Conservation (phyloP, 2,113 vertebrate genomes). For the Synchiropus splendidus region DNA sequence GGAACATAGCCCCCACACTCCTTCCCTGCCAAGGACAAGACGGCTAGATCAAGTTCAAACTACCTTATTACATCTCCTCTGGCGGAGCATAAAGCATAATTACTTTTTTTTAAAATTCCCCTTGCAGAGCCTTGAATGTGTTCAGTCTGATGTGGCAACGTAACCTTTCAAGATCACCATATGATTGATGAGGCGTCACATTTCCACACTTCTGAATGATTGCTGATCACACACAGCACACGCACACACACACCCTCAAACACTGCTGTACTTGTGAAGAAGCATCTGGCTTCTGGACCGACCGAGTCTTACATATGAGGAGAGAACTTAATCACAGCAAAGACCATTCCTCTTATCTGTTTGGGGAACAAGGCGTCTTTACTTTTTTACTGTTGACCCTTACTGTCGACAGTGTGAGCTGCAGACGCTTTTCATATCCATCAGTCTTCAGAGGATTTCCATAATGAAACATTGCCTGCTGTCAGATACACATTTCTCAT, state of each 20-base stretch:
- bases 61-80: slow-evolving; percentile 66
- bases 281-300: slow-evolving; percentile 23
- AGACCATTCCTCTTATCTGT: slow-evolving; percentile 38
- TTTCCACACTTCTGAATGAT: slow-evolving; percentile 58
- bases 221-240: slow-evolving; percentile 49
- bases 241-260: slow-evolving; percentile 19
- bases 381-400: slow-evolving; percentile 2
- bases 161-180: slow-evolving; percentile 66
- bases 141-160: slow-evolving; percentile 48
- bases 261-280: slow-evolving; percentile 24
- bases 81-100: slow-evolving; percentile 72
- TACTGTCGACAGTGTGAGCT: slow-evolving; percentile 38
- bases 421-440: slow-evolving; percentile 35
- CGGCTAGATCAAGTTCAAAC: slow-evolving; percentile 50
- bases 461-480: slow-evolving; percentile 34
- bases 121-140: slow-evolving; percentile 46
- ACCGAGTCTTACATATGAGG: too few relatives aligned
- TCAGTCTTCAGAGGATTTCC: slow-evolving; percentile 34
- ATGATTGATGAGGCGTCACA: slow-evolving; percentile 68
- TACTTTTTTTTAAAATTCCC: slow-evolving; percentile 72
- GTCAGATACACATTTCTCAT: slow-evolving; percentile 49
- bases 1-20: too few relatives aligned
- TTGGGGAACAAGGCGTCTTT: slow-evolving; percentile 24
- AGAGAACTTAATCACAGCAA: too few relatives aligned
- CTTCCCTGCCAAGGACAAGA: slow-evolving; percentile 37